Conservation (phyloP, 2,113 vertebrate species). For the Sinocyclocheilus maitianheensis region DNA sequence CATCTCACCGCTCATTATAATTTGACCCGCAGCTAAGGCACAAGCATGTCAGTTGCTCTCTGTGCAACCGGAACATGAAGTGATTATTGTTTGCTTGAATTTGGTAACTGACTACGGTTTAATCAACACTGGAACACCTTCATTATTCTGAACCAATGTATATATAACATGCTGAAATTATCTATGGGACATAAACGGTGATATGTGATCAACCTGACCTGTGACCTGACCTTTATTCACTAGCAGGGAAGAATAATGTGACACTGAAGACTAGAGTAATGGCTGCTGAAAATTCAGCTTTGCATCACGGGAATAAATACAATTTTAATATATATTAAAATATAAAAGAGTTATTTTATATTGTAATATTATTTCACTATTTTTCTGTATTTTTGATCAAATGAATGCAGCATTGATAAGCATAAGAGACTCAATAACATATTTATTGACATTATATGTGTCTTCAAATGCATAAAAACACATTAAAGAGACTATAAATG, state of each 20-base stretch:
- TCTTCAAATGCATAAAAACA: neutral
- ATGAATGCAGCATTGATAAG: neutral
- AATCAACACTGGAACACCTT: neutral
- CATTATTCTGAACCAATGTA: neutral
- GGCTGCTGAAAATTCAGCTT: too few relatives aligned
- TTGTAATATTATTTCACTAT: neutral
- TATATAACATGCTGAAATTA: neutral
- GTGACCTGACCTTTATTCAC: neutral
- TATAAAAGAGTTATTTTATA: neutral
- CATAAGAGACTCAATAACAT: too few relatives aligned
- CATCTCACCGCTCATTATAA: conserved; percentile 4
- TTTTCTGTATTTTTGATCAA: neutral
- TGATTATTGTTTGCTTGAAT: conserved; percentile 4
- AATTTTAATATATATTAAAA: neutral
- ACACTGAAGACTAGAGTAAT: neutral
- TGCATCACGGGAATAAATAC: too few relatives aligned
- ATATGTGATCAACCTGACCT: neutral
- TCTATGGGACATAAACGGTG: neutral
- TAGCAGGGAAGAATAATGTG: neutral
- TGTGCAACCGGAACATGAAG: neutral
- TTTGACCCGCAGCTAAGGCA: neutral
- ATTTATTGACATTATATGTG: neutral
- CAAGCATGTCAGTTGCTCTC: neutral
- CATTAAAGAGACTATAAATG: neutral
- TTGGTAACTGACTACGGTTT: neutral